Percentiles rank a stretch among this genome's conserved stretches.
Conservation (phyloP, 2,888 invertebrate genomes). For the Erebia ligea region DNA sequence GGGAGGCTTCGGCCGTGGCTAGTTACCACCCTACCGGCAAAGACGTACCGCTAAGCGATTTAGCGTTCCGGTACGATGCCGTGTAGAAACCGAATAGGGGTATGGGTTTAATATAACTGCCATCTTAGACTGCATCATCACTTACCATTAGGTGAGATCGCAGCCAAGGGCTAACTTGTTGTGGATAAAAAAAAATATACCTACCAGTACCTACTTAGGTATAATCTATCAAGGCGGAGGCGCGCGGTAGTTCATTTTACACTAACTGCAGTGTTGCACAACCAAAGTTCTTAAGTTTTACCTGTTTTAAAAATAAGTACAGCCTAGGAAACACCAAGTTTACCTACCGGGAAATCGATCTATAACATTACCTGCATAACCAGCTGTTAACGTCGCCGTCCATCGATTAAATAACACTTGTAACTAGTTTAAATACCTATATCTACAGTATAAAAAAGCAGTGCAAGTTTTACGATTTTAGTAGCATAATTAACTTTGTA, state of each 20-base stretch:
- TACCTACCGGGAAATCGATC: constrained; percentile 15
- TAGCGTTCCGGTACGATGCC: too few relatives aligned
- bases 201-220: too few relatives aligned
- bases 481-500: constrained; percentile 3
- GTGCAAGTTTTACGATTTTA: background rate
- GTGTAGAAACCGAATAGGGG: too few relatives aligned
- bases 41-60: too few relatives aligned
- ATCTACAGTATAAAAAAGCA: background rate
- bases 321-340: background rate
- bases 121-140: too few relatives aligned
- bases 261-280: background rate
- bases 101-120: too few relatives aligned
- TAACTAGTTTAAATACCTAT: background rate
- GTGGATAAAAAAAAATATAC: too few relatives aligned
- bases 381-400: background rate
- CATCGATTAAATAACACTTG: constrained; percentile 14
- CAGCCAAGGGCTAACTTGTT: too few relatives aligned
- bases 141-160: too few relatives aligned
- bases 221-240: too few relatives aligned
- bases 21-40: too few relatives aligned
- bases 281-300: background rate
- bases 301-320: background rate
- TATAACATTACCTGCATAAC: constrained; percentile 5
- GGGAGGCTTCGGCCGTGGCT: too few relatives aligned
- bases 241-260: background rate